Base-by-base conservation (phyloP, 1,140 invertebrate genomes). In the Magallana angulata region DNA sequence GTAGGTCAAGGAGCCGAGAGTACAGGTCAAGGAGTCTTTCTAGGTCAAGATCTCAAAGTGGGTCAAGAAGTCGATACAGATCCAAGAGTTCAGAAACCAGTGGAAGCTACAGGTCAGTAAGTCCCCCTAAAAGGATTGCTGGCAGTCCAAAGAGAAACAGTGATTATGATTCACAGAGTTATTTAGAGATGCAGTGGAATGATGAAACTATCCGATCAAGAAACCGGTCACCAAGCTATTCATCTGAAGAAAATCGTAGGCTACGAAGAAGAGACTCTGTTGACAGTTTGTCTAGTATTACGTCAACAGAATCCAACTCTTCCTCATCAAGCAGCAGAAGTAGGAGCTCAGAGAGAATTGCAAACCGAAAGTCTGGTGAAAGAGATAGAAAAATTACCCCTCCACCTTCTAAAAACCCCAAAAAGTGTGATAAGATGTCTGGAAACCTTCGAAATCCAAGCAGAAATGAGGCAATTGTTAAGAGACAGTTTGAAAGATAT, bases 391-490 rank as follows among this genome's bases (percentile, higher is more conserved):
- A 18, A 76, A 9, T 7, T 76, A 30, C 68, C 36, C 36, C 36
- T 36, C 30, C 24, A 76, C 12, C 24, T 9, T 11, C 18, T 12
- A 76, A 36, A 76, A 30, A 76, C 24, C 1, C 8, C 30, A 76
- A 5, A 0, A 30, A 76, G 12, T 18, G 36, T 12, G 36, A 30
- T 9, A 8, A 76, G 7, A 48, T 48, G 68, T 12, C 7, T 36
- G 24, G 68, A 76, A 76, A 8, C 8, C 30, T 76, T 76, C 68
- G 68, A 76, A 76, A 30, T 30, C 68, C 18, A 76, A 76, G 24
- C 68, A 76, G 24, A 76, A 76, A 76, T 30, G 68, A 76, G 8
- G 68, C 18, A 18, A 30, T 76, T 76, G 68, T 76, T 76, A 76
- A 24, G 14, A 76, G 30, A 76, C 24, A 76, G 68, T 76, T 30